phyloP scores from a whole-genome alignment of 1,140 invertebrate genomes.

The Heliconius eleuchia region DNA sequence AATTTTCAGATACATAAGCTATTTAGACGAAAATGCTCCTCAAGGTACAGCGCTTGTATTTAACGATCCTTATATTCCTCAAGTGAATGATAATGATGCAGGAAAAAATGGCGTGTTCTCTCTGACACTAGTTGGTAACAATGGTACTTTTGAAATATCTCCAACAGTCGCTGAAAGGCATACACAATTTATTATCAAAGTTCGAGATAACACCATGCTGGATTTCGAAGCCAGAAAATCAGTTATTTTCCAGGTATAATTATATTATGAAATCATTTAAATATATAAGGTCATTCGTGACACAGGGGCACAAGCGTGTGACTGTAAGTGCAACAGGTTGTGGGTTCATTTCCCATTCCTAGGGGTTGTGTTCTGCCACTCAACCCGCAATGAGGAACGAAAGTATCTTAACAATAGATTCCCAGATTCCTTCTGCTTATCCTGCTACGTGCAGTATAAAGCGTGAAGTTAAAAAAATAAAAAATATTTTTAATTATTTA shows the following conservation, averaged over 20 bases:
- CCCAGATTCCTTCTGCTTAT: too few relatives aligned
- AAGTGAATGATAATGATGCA: conserved; percentile 89
- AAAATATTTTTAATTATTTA: too few relatives aligned
- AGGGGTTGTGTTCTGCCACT: too few relatives aligned
- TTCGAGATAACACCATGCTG: conserved; percentile 90
- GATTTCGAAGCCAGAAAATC: conserved; percentile 91
- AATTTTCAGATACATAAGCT: conserved; percentile 84
- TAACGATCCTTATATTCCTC: conserved; percentile 85
- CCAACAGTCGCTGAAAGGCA: conserved; percentile 92
- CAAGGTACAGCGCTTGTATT: conserved; percentile 88
- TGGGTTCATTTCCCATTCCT: too few relatives aligned
- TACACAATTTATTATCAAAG: conserved; percentile 90
- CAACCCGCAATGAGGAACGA: too few relatives aligned
- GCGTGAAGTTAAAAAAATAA: too few relatives aligned
- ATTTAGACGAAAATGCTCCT: conserved; percentile 91
- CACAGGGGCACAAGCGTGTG: too few relatives aligned
- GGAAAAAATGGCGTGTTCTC: conserved; percentile 93
- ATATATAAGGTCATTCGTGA: neutral
- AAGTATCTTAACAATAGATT: too few relatives aligned
- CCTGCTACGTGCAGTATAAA: too few relatives aligned
- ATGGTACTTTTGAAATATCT: conserved; percentile 93
- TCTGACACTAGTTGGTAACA: conserved; percentile 89
- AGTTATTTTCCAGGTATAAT: conserved; percentile 85
- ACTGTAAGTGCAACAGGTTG: too few relatives aligned
- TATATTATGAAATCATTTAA: neutral